A percentile compares a stretch with the other conserved stretches of the same genome.
phyloP scores from a whole-genome alignment of 2,113 vertebrate species.

The Phrynocephalus versicolor region DNA sequence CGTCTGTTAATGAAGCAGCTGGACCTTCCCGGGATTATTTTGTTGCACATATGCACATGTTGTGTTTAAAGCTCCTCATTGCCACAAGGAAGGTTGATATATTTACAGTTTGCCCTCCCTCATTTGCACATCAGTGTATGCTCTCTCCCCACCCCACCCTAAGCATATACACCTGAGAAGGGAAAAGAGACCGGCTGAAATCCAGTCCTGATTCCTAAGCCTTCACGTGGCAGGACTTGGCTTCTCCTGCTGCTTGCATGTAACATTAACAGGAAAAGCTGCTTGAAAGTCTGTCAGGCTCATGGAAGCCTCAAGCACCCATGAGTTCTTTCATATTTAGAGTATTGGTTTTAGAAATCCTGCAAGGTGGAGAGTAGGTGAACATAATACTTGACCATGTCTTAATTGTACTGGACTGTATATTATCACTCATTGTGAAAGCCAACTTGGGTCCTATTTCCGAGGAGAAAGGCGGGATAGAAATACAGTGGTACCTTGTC shows the following conservation, averaged over 20 bases:
- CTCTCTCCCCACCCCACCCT: no score
- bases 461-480: conserved; percentile 43
- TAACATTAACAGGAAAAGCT: conserved; percentile 72
- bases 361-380: conserved; percentile 59
- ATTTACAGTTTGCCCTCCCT: conserved; percentile 60
- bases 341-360: conserved; percentile 39
- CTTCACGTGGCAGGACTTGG: conserved; percentile 36
- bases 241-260: conserved; percentile 52
- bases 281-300: conserved; percentile 66
- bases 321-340: conserved; percentile 57
- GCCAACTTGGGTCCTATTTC: conserved; percentile 55
- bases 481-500: no score
- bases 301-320: conserved; percentile 60
- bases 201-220: conserved; percentile 22
- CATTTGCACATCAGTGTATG: conserved; percentile 25
- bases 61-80: conserved; percentile 64
- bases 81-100: conserved; percentile 63
- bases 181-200: conserved; percentile 17
- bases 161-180: conserved; percentile 41
- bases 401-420: no score
- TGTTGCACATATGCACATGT: conserved; percentile 56
- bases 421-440: conserved; percentile 60
- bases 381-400: conserved; percentile 58
- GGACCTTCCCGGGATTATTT: conserved; percentile 73
- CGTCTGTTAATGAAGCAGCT: conserved; percentile 74